Evolutionary conservation across 2,797 vertebrate species (phyloP).

Genomic region (Hemibagrus guttatus): DNA sequence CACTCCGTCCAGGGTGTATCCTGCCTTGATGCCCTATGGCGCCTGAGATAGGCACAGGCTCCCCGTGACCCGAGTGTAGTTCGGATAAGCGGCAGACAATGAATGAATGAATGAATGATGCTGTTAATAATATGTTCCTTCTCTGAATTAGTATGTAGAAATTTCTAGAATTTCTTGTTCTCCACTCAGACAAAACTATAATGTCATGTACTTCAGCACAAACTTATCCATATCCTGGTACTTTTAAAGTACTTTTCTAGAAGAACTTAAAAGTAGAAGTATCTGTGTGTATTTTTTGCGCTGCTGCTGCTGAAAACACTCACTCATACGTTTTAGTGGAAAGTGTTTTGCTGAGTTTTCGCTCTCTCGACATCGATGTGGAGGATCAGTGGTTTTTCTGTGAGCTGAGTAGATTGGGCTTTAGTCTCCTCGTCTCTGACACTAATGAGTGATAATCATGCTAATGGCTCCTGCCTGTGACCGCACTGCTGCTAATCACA

Average conservation of each 20-base stretch:
- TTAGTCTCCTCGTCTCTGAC: conserved; percentile 39
- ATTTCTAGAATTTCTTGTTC: too few relatives aligned
- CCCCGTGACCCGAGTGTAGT: too few relatives aligned
- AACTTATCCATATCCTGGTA: neutral
- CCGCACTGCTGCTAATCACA: conserved; percentile 45
- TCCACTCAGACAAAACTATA: too few relatives aligned
- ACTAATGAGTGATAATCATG: conserved; percentile 50
- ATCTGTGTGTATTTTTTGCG: neutral
- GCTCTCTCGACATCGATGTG: neutral
- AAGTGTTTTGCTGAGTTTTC: neutral
- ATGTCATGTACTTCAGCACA: neutral
- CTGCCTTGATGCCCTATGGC: too few relatives aligned
- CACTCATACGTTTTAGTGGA: neutral
- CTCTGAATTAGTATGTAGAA: neutral
- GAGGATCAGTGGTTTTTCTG: conserved; percentile 9
- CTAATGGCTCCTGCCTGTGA: conserved; percentile 47
- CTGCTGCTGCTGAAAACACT: neutral
- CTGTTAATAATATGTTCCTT: neutral
- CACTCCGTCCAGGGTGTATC: too few relatives aligned
- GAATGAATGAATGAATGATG: too few relatives aligned
- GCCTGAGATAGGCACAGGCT: too few relatives aligned
- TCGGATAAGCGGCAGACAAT: too few relatives aligned
- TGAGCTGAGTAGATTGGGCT: conserved; percentile 38
- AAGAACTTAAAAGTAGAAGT: neutral
- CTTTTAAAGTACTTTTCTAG: neutral